Conservation (phyloP, 2,113 vertebrate species). For the Myiozetetes cayanensis region DNA sequence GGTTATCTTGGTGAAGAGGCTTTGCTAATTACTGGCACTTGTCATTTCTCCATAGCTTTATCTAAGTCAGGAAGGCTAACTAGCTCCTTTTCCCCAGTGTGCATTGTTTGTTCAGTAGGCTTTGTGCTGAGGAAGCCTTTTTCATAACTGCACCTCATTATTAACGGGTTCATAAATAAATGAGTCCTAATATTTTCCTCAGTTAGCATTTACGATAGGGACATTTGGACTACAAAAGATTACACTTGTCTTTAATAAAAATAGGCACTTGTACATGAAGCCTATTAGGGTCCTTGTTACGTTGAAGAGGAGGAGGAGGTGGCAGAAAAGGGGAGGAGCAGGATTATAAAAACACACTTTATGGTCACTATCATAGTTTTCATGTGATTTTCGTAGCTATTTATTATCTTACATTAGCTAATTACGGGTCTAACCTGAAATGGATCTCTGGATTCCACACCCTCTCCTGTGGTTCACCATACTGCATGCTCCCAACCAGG, state of each 20-base stretch:
- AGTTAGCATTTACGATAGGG: conserved; percentile 88
- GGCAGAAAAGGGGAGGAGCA: conserved; percentile 62
- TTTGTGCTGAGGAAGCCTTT: conserved; percentile 87
- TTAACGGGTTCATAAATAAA: conserved; percentile 95
- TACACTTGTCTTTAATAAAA: conserved; percentile 89
- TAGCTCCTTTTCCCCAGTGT: conserved; percentile 81
- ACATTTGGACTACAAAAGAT: conserved; percentile 85
- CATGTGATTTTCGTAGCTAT: conserved; percentile 31
- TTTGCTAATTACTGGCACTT: conserved; percentile 92
- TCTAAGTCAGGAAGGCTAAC: conserved; percentile 92
- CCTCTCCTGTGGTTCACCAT: neutral
- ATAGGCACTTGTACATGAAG: conserved; percentile 87
- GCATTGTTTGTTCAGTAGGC: conserved; percentile 85
- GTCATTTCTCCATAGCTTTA: conserved; percentile 88
- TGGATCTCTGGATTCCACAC: neutral
- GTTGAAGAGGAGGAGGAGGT: conserved; percentile 53
- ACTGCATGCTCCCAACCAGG: neutral
- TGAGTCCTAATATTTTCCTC: conserved; percentile 87
- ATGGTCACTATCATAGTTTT: conserved; percentile 11
- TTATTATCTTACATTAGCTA: conserved; percentile 46
- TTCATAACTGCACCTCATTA: conserved; percentile 86
- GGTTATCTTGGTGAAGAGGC: conserved; percentile 87
- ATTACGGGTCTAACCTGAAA: conserved; percentile 36
- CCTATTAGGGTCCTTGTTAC: conserved; percentile 82
- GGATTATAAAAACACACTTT: conserved; percentile 34